Percentiles rank a stretch among this genome's conserved stretches.
phyloP scores from a whole-genome alignment of 2,797 vertebrate genomes.

The Rhinella marina region DNA sequence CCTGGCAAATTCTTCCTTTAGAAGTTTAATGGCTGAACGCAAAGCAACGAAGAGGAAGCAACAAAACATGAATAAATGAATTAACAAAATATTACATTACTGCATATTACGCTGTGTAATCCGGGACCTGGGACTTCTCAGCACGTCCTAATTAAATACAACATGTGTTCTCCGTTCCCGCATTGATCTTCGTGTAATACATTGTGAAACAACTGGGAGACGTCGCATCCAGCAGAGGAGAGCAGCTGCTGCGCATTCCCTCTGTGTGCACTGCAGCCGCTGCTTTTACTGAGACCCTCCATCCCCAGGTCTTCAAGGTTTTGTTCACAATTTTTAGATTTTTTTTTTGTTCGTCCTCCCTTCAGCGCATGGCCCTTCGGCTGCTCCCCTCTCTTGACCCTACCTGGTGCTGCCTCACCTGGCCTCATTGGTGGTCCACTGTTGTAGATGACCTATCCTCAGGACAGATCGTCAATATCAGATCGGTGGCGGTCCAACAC shows the following conservation, averaged over 20 bases:
- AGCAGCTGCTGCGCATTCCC: not conserved
- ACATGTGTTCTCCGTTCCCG: conserved; percentile 11
- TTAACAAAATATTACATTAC: conserved; percentile 30
- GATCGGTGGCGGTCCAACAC: no score
- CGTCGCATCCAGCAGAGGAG: not conserved
- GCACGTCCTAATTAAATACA: conserved; percentile 34
- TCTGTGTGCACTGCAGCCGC: not conserved
- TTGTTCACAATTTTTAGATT: not conserved
- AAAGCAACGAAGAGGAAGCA: not conserved
- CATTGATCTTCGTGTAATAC: not conserved
- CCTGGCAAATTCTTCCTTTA: not conserved
- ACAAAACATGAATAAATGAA: conserved; percentile 44
- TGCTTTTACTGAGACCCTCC: not conserved
- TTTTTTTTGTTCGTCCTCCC: no score
- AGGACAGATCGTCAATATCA: no score
- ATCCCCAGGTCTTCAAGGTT: not conserved
- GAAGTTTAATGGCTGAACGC: conserved; percentile 22
- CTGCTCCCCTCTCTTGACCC: no score
- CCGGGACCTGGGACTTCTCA: conserved; percentile 39
- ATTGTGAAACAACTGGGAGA: conserved; percentile 24
- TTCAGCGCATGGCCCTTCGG: no score
- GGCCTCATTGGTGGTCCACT: no score
- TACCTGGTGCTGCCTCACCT: no score
- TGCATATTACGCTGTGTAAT: conserved; percentile 32
- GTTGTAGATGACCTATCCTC: no score